phyloP scores from a whole-genome alignment of 2,113 vertebrate genomes.

The Litocranius walleri region DNA sequence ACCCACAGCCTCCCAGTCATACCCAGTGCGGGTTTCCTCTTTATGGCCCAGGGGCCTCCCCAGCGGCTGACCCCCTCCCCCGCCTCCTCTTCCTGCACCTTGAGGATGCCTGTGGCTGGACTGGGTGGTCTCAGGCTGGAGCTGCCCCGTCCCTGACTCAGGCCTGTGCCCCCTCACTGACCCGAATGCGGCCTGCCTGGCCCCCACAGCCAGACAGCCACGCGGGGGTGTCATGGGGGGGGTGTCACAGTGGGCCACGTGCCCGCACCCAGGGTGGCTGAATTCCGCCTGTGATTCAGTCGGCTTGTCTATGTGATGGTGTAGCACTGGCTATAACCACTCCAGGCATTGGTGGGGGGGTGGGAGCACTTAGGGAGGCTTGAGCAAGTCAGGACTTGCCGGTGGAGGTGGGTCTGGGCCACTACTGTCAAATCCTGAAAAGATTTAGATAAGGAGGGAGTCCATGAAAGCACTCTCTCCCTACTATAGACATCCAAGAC shows the following conservation, averaged over 20 bases:
- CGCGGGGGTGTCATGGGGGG: not conserved
- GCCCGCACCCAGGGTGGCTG: slow-evolving; percentile 45
- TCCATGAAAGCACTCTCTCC: not conserved
- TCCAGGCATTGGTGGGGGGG: no score
- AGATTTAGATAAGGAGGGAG: not conserved
- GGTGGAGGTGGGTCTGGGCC: not conserved
- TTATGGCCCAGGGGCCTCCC: not conserved
- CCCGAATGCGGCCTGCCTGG: not conserved
- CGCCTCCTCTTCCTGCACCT: not conserved
- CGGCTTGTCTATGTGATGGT: slow-evolving; percentile 55
- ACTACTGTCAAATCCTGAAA: not conserved
- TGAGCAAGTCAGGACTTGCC: not conserved
- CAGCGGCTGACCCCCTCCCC: not conserved
- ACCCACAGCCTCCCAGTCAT: slow-evolving; percentile 49
- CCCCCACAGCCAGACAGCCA: slow-evolving; percentile 61
- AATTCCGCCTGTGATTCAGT: slow-evolving; percentile 62
- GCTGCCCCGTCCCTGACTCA: slow-evolving; percentile 59
- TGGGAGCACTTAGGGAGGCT: not conserved
- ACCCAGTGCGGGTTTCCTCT: slow-evolving; percentile 46
- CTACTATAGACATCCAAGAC: not conserved
- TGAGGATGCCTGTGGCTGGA: not conserved
- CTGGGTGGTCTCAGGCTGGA: not conserved
- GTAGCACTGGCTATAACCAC: no score
- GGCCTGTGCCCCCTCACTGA: not conserved
- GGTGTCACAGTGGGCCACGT: slow-evolving; percentile 52